Evolutionary conservation across 1,140 invertebrate genomes (phyloP), one percentile per base, ranked within the genome.

Genomic region (Palaemon carinicauda): DNA sequence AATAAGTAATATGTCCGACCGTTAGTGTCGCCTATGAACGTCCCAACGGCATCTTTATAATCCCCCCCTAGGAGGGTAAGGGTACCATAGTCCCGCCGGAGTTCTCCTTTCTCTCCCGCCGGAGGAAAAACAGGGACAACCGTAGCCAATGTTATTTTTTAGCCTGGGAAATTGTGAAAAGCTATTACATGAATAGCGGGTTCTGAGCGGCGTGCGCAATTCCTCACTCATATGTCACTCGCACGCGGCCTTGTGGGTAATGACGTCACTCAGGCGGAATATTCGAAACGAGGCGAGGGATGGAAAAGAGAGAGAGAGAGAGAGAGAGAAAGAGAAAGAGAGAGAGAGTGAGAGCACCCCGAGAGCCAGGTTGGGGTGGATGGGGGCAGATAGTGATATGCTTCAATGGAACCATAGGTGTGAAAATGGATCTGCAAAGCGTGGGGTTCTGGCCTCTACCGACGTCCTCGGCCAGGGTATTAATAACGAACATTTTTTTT

Each of bases 191-290:
- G 56, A 85, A 79, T 71, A 73, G 75, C 19, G 52, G 50, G 24
- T 41, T 41, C 51, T 27, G 41, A 52, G 54, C 82, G 52, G 19
- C 54, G 53, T 69, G 74, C 82, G 82, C 82, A 79, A 85, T 85
- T 80, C 82, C 74, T 85, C 82, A 84, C 82, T 85, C 82, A 80
- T 54, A 52, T 85, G 82, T 85, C 82, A 85, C 75, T 29, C 74
- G 82, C 82, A 85, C 82, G 82, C 82, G 82, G 82, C 82, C 74
- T 85, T 85, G 82, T 78, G 82, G 82, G 82, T 85, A 85, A 85
- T 85, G 82, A 85, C 82, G 56, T 79, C 82, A 85, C 74, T 85
- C 74, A 29, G 29, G 75, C 82, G 82, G 82, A 85, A 85, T 85
- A 85, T 79, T 85, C 77, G 75, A 85, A 85, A 79, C 82, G 56